phyloP scores from a whole-genome alignment of 2,888 invertebrate species.

The Nephrotoma appendiculata region DNA sequence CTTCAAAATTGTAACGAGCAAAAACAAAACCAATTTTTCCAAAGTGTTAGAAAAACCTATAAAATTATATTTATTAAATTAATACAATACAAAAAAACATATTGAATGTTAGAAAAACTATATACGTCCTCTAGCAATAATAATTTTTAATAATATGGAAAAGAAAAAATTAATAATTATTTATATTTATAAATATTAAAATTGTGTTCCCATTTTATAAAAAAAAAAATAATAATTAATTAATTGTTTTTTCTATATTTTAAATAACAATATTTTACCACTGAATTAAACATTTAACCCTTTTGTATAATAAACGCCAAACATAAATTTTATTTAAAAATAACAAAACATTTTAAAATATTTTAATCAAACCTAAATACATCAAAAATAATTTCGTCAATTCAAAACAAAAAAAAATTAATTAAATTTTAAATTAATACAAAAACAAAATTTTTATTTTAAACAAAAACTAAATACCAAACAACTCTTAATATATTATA shows the following conservation, averaged over 20 bases:
- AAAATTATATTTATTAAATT: not conserved
- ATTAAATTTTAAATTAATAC: not conserved
- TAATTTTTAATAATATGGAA: not conserved
- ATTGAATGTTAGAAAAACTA: not conserved
- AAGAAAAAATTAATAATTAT: not conserved
- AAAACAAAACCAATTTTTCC: not conserved
- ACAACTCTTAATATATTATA: not conserved
- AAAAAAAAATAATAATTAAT: not conserved
- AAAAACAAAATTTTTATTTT: not conserved
- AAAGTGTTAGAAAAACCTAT: not conserved
- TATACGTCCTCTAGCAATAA: not conserved
- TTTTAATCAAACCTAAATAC: not conserved
- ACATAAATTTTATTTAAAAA: not conserved
- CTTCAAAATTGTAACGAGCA: too few species aligned
- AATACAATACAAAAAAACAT: not conserved
- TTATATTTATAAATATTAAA: not conserved
- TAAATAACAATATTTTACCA: not conserved
- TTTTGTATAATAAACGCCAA: not conserved
- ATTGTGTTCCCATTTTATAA: not conserved
- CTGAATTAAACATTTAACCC: not conserved
- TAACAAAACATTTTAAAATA: not conserved
- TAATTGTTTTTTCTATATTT: not conserved
- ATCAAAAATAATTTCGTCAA: not conserved
- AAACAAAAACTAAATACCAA: not conserved
- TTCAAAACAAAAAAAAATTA: not conserved